These are phyloP conservation scores for Dioctria linearis DNA, from an alignment of 2,888 invertebrate species.

Conservation along the genomic window DNA sequence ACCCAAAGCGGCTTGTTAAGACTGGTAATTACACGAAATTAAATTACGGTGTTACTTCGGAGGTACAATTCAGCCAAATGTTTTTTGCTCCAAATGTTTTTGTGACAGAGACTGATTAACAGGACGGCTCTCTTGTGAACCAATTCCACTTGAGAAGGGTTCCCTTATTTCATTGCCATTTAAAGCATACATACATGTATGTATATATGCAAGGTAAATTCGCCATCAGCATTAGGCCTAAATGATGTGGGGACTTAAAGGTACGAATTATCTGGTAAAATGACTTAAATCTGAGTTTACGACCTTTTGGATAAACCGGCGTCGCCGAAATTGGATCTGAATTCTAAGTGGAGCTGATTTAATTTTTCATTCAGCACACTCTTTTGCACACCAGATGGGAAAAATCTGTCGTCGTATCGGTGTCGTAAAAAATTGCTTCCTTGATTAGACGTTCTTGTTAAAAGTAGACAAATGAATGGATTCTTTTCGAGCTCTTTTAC, in stretches of 20 bases:
- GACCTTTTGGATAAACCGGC: not conserved
- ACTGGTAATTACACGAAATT: constrained; percentile 32
- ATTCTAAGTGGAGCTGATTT: constrained; percentile 13
- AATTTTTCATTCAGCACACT: not conserved
- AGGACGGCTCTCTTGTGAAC: not conserved
- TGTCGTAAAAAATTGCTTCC: constrained; percentile 53
- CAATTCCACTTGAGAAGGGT: constrained; percentile 8
- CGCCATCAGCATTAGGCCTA: constrained; percentile 30
- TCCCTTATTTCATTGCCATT: not conserved
- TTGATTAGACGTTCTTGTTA: constrained; percentile 56
- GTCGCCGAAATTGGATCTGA: constrained; percentile 8
- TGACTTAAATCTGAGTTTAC: constrained; percentile 52
- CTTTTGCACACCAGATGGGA: constrained; percentile 26
- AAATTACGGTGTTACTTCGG: constrained; percentile 48
- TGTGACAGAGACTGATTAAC: constrained; percentile 51
- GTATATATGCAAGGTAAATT: not conserved
- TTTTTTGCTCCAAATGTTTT: not conserved
- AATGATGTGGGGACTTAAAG: constrained; percentile 38
- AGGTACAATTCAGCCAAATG: not conserved
- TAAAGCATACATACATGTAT: too few relatives aligned
- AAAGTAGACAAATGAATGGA: constrained; percentile 35
- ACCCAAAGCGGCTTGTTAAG: constrained; percentile 34
- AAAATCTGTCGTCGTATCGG: not conserved
- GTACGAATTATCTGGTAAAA: constrained; percentile 34
- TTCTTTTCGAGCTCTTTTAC: not conserved